Evolutionary conservation across 1,140 invertebrate species (phyloP).

Genomic region (Acromyrmex heyeri): DNA sequence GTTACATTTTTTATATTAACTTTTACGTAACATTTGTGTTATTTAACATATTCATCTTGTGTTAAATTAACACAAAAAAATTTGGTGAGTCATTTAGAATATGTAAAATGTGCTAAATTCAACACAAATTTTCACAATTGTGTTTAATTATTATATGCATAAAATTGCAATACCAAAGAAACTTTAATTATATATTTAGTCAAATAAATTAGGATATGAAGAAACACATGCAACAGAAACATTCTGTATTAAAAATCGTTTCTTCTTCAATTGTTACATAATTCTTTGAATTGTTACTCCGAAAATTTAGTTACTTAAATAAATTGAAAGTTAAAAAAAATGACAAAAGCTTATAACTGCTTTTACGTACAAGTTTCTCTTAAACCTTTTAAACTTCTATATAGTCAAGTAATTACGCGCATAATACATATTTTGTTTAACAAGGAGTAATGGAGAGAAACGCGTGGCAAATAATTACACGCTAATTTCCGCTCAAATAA

Average conservation of each 20-base stretch:
- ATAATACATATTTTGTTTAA: conserved; percentile 5
- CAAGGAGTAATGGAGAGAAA: background rate
- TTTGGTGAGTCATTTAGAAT: too few species aligned
- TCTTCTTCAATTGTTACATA: background rate
- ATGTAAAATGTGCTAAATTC: too few species aligned
- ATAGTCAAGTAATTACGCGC: background rate
- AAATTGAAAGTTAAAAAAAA: background rate
- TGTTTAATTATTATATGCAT: background rate
- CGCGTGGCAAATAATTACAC: background rate
- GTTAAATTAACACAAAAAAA: too few species aligned
- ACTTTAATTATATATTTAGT: background rate
- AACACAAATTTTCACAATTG: too few species aligned
- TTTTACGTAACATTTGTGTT: too few species aligned
- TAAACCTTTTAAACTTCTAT: background rate
- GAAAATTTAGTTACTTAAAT: background rate
- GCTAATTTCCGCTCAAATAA: background rate
- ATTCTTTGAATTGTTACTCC: background rate
- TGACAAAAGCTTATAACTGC: too few species aligned
- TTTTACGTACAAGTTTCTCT: background rate
- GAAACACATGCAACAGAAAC: background rate
- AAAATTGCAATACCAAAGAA: background rate
- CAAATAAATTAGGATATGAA: background rate
- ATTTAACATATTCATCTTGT: too few species aligned
- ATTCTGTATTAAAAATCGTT: background rate
- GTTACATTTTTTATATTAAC: too few species aligned